Conservation (phyloP, 2,113 vertebrate species). For the Procavia capensis region DNA sequence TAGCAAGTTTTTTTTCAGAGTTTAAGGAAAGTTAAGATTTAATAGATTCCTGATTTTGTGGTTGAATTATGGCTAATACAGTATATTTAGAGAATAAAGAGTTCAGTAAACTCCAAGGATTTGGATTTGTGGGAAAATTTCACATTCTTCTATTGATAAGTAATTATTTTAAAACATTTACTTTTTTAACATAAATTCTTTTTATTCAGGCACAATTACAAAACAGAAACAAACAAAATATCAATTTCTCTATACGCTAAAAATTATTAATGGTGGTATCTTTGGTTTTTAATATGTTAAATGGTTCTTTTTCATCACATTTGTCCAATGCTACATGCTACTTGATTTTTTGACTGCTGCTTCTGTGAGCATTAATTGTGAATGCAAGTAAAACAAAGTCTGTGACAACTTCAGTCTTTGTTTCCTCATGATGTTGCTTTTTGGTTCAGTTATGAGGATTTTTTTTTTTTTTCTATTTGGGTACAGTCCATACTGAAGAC, state of each 20-base stretch:
- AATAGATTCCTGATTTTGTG: not conserved
- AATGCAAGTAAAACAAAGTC: no score
- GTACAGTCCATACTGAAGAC: no score
- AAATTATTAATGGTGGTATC: not conserved
- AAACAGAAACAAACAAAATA: slow-evolving; percentile 20
- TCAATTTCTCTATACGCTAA: not conserved
- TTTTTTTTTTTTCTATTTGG: no score
- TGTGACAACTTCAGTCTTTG: no score
- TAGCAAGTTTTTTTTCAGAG: slow-evolving; percentile 66
- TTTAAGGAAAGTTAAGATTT: slow-evolving; percentile 53
- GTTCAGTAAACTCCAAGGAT: slow-evolving; percentile 23
- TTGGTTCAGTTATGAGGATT: no score
- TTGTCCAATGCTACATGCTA: no score
- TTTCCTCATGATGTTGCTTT: no score
- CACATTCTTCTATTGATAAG: slow-evolving; percentile 28
- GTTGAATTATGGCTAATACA: slow-evolving; percentile 34
- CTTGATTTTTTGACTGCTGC: no score
- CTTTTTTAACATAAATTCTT: not conserved
- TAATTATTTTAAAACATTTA: slow-evolving; percentile 14
- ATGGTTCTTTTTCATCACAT: no score
- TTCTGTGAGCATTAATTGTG: no score
- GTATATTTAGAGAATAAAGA: slow-evolving; percentile 34
- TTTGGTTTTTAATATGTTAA: no score
- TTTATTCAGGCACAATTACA: not conserved
- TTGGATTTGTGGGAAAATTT: slow-evolving; percentile 55